phyloP scores from a whole-genome alignment of 2,888 invertebrate genomes.

The Argynnis bischoffii region DNA sequence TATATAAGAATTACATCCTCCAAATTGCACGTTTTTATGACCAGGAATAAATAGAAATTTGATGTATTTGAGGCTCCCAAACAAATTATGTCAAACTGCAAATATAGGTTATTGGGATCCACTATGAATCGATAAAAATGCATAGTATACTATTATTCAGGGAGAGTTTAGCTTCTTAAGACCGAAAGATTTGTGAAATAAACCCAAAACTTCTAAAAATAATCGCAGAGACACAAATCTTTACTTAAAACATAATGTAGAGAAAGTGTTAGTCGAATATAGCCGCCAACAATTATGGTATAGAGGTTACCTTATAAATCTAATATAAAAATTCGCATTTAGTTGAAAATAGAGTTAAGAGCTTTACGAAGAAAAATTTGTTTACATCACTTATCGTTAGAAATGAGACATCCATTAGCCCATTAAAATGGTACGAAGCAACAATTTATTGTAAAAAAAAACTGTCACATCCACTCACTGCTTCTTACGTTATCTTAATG shows the following conservation, averaged over 20 bases:
- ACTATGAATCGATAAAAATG: no score
- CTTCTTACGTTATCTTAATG: constrained; percentile 20
- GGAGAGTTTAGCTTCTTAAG: no score
- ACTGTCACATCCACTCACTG: constrained; percentile 15
- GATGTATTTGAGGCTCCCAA: no score
- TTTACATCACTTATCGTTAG: constrained; percentile 17
- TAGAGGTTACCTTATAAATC: no score
- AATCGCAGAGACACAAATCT: neutral
- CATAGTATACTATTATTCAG: no score
- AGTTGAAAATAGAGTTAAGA: constrained; percentile 9
- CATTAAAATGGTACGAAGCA: constrained; percentile 19
- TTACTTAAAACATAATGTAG: neutral
- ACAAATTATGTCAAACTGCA: no score
- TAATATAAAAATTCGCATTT: constrained; percentile 1
- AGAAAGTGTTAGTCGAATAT: neutral
- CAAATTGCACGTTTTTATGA: no score
- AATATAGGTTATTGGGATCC: no score
- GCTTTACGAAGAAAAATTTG: constrained; percentile 8
- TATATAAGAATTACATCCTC: no score
- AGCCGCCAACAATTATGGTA: neutral
- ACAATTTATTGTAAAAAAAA: constrained; percentile 10
- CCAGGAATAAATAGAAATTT: no score
- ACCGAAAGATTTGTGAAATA: no score
- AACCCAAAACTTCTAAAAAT: neutral
- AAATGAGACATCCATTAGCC: constrained; percentile 23